Percentiles rank a stretch among this genome's conserved stretches.
phyloP scores from a whole-genome alignment of 1,140 invertebrate species.

The Globodera ellingtonae region DNA sequence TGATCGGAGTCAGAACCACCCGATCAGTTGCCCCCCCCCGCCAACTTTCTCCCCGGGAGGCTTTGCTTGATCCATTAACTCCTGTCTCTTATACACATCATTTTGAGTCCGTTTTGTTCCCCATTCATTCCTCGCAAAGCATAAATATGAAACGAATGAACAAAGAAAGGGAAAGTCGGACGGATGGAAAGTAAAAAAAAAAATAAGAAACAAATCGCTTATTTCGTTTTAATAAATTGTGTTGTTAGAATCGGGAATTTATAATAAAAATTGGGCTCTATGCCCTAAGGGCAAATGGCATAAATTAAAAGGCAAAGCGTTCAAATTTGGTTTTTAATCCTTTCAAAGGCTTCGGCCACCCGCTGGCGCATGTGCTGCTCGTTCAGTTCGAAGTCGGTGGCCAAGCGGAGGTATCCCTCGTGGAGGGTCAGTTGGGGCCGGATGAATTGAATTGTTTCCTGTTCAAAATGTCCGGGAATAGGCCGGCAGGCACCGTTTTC shows the following conservation, averaged over 20 bases:
- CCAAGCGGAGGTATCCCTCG: conserved; percentile 59
- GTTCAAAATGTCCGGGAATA: conserved; percentile 8
- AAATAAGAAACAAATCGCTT: not conserved
- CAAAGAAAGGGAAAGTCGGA: not conserved
- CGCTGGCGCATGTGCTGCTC: conserved; percentile 53
- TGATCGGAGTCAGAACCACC: not conserved
- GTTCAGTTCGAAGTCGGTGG: conserved; percentile 57
- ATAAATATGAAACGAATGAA: conserved; percentile 1
- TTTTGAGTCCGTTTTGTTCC: conserved; percentile 9
- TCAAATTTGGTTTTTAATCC: conserved; percentile 44
- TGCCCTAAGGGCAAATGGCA: too few species aligned
- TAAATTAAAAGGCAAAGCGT: not conserved
- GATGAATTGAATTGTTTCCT: conserved; percentile 62
- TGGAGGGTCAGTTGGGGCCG: conserved; percentile 56
- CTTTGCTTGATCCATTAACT: conserved; percentile 11
- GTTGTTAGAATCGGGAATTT: too few species aligned
- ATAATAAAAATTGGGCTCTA: too few species aligned
- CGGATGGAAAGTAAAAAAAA: not conserved
- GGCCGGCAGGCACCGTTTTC: not conserved
- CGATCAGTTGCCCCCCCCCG: not conserved
- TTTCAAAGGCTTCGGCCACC: conserved; percentile 56
- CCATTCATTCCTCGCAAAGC: not conserved
- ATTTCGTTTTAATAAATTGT: too few species aligned
- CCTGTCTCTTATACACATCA: too few species aligned
- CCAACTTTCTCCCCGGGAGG: too few species aligned